Evolutionary conservation across 2,888 invertebrate genomes (phyloP), one percentile per base, ranked within the genome.

Genomic region (Podotricha telesiphe): DNA sequence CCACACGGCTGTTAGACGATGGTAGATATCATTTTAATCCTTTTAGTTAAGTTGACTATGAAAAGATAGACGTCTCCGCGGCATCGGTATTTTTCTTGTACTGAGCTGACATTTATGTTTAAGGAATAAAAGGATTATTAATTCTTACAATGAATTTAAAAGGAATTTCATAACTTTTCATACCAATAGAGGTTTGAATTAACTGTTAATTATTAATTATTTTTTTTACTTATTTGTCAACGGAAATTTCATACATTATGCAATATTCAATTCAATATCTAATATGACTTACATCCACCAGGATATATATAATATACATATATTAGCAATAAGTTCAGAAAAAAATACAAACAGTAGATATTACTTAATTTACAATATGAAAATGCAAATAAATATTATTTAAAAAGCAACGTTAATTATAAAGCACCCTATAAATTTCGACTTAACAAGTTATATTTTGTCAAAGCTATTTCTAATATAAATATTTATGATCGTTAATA

Each of bases 11-110:
- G 92, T 86, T 86, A 87, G 87, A 86, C 84, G 87, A 86, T 89
- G 91, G 91, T 92, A 91, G 91, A 89, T 91, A 91, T 92, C 88
- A 90, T 92, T 92, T 90, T 92, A 92, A 93, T 93, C 93, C 93
- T 91, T 93, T 93, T 93, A 92, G 91, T 89, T 91, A 91, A 93
- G 92, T 92, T 92, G 91, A 85, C 90, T 91, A 91, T 92, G 89
- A 91, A 90, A 89, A 86, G 91, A 89, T 89, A 89, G 89, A 91
- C 89, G 88, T 88, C 82, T 86, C 81, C 80, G 78, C 80, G 85
- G 83, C 83, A 82, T 84, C 86, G 83, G 82, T 86, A 85, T 86
- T 84, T 87, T 86, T 86, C 89, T 88, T 91, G 89, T 88, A 85
- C 86, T 84, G 67, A 82, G 59, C 82, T 70, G 71, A 72, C 64